Base-by-base conservation (phyloP, 2,888 invertebrate genomes). In the Epirrhoe tristata region DNA sequence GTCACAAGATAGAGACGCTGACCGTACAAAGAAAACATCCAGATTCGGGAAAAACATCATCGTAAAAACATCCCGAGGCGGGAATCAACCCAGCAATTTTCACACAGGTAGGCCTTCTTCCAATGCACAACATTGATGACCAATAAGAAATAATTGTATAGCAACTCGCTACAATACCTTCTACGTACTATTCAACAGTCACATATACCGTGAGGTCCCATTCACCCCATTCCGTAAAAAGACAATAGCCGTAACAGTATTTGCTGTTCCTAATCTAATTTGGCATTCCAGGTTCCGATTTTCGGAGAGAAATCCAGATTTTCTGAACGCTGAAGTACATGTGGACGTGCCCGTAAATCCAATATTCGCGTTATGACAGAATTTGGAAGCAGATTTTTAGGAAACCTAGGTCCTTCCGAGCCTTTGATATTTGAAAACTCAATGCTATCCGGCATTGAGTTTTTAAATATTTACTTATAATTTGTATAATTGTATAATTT, bases 361-460 rank as follows among this genome's bases (percentile, higher is more conserved):
- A 70, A 69, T 73, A 66, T 66, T 66, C 52, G 55, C 54, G 62
- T 57, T 65, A 62, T 67, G 64, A 17, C 58, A 61, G 58, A 63
- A 62, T 66, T 57, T 48, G 34, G 57, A 58, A 39, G 57, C 34
- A 54, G 14, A 66, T 67, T 64, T 66, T 68, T 68, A 58, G 66
- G 46, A 31, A 56, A 8, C 57, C 58, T 58, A 50, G 52, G 32
- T 14, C 31, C 54, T 58, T 63, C 51, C 34, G 34, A 1, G 17
- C 6, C 46, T 58, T n/a, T 63, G 58, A 63, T 36, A 58, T 63
- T 58, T 53, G 56, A 39, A 6, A 39, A 32, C 12, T 43, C 52
- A 8, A 24, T 0, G 17, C n/a, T n/a, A n/a, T n/a, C n/a, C n/a
- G n/a, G n/a, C n/a, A n/a, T n/a, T n/a, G n/a, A n/a, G n/a, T n/a